Percentiles rank a stretch among this genome's conserved stretches.
Evolutionary conservation across 2,888 invertebrate genomes (phyloP).

Genomic region (Bombylius discolor): DNA sequence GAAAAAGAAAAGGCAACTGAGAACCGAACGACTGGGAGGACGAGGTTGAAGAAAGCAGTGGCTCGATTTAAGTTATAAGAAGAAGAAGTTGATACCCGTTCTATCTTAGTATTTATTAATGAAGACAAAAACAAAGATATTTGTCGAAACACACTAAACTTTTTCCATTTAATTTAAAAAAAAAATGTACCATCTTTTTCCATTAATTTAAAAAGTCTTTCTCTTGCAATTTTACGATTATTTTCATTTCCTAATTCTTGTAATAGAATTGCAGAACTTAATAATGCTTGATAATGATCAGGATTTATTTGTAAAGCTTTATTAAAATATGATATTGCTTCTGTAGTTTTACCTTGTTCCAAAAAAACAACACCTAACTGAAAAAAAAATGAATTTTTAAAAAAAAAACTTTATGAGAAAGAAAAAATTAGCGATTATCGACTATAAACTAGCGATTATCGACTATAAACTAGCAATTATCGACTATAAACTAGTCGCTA

Average conservation of each 20-base stretch:
- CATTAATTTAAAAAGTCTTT: slow-evolving; percentile 67
- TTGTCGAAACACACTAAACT: too few relatives aligned
- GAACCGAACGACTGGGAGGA: too few relatives aligned
- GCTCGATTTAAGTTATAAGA: too few relatives aligned
- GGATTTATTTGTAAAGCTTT: slow-evolving; percentile 87
- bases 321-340: slow-evolving; percentile 83
- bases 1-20: too few relatives aligned
- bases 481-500: too few relatives aligned
- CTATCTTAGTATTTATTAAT: too few relatives aligned
- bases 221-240: slow-evolving; percentile 63
- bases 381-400: slow-evolving; percentile 22
- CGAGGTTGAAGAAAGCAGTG: too few relatives aligned
- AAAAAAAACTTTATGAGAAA: slow-evolving; percentile 11
- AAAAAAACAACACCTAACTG: slow-evolving; percentile 87
- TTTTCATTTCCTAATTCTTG: slow-evolving; percentile 79
- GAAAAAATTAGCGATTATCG: not conserved
- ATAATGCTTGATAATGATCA: slow-evolving; percentile 84
- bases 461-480: too few relatives aligned
- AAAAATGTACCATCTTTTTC: slow-evolving; percentile 47
- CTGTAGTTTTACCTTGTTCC: slow-evolving; percentile 82
- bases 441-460: too few relatives aligned
- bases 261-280: slow-evolving; percentile 88
- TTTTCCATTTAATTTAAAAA: too few relatives aligned
- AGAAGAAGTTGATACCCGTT: too few relatives aligned
- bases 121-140: too few relatives aligned